phyloP scores from a whole-genome alignment of 2,113 vertebrate species.

The Xenopus borealis region DNA sequence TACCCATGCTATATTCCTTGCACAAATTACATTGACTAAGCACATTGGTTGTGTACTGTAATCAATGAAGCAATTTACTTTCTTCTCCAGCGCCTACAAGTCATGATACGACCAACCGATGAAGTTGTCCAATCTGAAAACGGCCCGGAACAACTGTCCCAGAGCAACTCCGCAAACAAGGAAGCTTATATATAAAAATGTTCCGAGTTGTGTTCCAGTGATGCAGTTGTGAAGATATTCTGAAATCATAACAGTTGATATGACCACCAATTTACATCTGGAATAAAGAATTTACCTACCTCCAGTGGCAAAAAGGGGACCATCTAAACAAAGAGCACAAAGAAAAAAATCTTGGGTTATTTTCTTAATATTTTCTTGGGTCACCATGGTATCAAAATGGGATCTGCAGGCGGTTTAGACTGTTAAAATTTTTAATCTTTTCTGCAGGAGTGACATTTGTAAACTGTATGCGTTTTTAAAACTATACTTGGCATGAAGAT shows the following conservation, averaged over 20 bases:
- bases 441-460: conserved; percentile 44
- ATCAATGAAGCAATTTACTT: too few relatives aligned
- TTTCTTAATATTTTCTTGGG: conserved; percentile 47
- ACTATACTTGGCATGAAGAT: conserved; percentile 55
- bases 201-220: too few relatives aligned
- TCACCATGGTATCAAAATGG: conserved; percentile 17
- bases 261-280: conserved; percentile 89
- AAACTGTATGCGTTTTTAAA: conserved; percentile 49
- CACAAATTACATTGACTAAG: too few relatives aligned
- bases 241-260: conserved; percentile 69
- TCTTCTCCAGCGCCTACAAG: conserved; percentile 80
- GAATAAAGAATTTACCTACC: conserved; percentile 91
- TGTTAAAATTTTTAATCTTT: conserved; percentile 60
- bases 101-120: conserved; percentile 87
- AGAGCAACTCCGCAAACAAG: conserved; percentile 83
- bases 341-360: conserved; percentile 58
- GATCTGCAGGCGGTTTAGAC: conserved; percentile 56
- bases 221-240: neutral
- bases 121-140: conserved; percentile 83
- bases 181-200: conserved; percentile 91
- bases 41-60: too few relatives aligned
- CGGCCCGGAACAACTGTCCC: conserved; percentile 84
- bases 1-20: too few relatives aligned
- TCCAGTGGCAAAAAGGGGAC: conserved; percentile 83
- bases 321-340: conserved; percentile 60